Percentiles rank a stretch among this genome's conserved stretches.
Evolutionary conservation across 2,888 invertebrate species (phyloP).

Genomic region (Acrobasis suavella): DNA sequence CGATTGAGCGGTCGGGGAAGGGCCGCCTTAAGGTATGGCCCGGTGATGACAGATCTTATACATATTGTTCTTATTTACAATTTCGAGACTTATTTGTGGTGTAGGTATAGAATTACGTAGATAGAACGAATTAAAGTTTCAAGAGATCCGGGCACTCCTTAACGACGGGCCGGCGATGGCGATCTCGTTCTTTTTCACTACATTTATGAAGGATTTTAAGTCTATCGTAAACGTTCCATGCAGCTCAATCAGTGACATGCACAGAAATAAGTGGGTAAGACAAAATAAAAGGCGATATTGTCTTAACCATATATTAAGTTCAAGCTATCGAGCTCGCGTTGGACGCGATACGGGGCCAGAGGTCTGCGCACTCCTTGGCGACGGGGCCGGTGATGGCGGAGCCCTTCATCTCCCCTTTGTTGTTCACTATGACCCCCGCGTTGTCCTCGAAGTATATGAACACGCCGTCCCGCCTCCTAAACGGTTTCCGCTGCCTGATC

Average conservation of each 20-base stretch:
- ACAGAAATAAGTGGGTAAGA: neutral
- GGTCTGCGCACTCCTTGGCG: conserved; percentile 99
- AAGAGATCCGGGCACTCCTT: no score
- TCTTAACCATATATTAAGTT: conserved; percentile 48
- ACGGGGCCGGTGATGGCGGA: conserved; percentile 99
- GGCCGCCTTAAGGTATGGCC: no score
- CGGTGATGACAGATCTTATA: no score
- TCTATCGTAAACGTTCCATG: neutral
- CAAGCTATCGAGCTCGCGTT: conserved; percentile 99
- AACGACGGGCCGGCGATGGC: no score
- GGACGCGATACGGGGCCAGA: conserved; percentile 99
- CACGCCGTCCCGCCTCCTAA: conserved; percentile 99
- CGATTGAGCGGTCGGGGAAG: no score
- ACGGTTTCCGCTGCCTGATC: conserved; percentile 98
- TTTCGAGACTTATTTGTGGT: no score
- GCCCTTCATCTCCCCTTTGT: conserved; percentile 99
- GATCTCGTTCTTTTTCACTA: no score
- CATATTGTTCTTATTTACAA: no score
- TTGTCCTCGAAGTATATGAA: conserved; percentile 99
- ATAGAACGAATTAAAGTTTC: no score
- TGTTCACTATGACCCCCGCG: conserved; percentile 99
- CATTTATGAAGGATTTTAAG: no score
- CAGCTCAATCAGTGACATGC: no score
- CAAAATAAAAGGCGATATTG: conserved; percentile 23
- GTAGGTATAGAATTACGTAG: no score